A percentile compares a stretch with the other conserved stretches of the same genome.
phyloP scores from a whole-genome alignment of 2,797 vertebrate genomes.

The Ptychobarbus kaznakovi region DNA sequence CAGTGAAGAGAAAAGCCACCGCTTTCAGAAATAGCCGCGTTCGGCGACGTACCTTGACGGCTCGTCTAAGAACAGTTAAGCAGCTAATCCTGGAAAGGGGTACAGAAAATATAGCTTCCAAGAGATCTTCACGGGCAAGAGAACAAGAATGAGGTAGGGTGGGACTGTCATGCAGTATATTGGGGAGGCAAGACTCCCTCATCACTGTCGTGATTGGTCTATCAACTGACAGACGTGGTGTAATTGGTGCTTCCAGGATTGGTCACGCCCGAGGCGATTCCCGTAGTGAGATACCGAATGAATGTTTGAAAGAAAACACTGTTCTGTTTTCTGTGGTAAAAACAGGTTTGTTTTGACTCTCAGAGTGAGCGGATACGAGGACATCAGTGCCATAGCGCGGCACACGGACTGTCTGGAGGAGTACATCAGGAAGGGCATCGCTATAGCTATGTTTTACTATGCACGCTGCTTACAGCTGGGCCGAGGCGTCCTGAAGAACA shows the following conservation, averaged over 20 bases:
- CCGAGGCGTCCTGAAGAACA: conserved; percentile 71
- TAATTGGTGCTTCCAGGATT: no score
- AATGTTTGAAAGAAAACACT: not conserved
- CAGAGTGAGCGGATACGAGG: conserved; percentile 72
- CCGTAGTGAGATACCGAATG: no score
- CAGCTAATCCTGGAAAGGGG: not conserved
- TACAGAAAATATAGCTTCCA: no score
- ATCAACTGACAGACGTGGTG: no score
- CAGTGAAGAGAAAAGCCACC: not conserved
- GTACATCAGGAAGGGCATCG: conserved; percentile 74
- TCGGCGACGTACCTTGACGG: not conserved
- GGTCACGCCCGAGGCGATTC: no score
- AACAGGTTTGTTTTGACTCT: not conserved
- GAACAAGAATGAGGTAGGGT: no score
- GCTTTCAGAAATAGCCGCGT: not conserved
- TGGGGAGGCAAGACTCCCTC: no score
- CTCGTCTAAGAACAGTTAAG: not conserved
- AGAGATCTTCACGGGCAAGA: no score
- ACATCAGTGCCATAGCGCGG: conserved; percentile 69
- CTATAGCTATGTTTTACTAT: conserved; percentile 80
- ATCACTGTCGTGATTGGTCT: no score
- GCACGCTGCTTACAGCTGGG: conserved; percentile 81
- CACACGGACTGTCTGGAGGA: conserved; percentile 72
- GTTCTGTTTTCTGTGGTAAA: not conserved
- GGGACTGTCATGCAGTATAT: no score